These are phyloP conservation scores for Drosophila buzzatii DNA, from an alignment of 2,888 invertebrate genomes.

Conservation along the genomic window DNA sequence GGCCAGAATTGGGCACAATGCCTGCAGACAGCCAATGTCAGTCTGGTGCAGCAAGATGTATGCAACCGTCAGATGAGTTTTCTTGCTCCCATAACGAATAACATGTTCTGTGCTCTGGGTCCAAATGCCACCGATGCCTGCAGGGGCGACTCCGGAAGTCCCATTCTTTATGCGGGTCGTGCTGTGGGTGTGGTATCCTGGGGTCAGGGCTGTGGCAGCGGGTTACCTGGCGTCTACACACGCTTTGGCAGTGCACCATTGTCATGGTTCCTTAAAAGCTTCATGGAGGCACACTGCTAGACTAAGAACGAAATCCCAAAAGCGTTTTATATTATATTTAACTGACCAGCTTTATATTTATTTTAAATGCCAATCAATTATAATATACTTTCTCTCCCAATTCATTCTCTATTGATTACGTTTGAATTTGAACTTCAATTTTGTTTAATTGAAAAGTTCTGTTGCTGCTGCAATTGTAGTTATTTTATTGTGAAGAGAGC, in stretches of 20 bases:
- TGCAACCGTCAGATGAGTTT: conserved; percentile 29
- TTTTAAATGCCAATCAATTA: no score
- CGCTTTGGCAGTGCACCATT: conserved; percentile 86
- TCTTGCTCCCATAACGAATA: conserved; percentile 35
- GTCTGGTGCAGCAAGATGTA: conserved; percentile 13
- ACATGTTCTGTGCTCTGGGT: conserved; percentile 74
- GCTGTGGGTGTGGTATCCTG: conserved; percentile 89
- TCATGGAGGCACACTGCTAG: conserved; percentile 25
- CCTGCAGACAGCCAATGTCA: conserved; percentile 53
- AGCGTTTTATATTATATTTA: neutral
- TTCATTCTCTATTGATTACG: neutral
- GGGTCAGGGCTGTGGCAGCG: conserved; percentile 80
- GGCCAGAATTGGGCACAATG: conserved; percentile 34
- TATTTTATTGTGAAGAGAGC: conserved; percentile 3
- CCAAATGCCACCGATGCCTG: conserved; percentile 66
- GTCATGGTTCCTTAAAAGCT: conserved; percentile 31
- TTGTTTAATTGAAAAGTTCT: neutral
- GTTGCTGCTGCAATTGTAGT: conserved; percentile 3
- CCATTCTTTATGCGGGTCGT: conserved; percentile 57
- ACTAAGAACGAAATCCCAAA: neutral
- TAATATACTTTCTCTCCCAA: neutral
- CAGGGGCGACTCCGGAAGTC: conserved; percentile 79
- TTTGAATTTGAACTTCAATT: neutral
- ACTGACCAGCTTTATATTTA: neutral
- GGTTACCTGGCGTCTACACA: conserved; percentile 91